Evolutionary conservation across 2,888 invertebrate species (phyloP).

Genomic region (Mactromeris polynyma): DNA sequence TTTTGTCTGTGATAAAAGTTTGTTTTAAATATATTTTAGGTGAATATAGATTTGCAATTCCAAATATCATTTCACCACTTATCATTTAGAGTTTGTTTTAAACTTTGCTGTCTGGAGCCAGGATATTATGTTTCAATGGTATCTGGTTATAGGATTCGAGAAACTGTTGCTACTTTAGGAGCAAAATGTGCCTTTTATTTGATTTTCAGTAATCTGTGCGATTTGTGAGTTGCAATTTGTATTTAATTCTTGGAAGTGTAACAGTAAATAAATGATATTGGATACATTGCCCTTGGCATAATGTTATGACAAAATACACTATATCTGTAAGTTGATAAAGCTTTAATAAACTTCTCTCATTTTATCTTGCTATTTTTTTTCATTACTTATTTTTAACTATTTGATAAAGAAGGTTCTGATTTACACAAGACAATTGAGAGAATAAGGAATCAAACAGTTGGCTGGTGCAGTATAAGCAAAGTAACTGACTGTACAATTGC

Average conservation of each 20-base stretch:
- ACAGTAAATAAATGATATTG: too few relatives aligned
- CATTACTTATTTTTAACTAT: too few relatives aligned
- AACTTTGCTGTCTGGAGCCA: neutral
- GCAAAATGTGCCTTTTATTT: conserved; percentile 3
- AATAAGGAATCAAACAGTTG: too few relatives aligned
- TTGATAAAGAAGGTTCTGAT: too few relatives aligned
- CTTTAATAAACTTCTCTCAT: conserved; percentile 21
- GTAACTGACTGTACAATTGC: too few relatives aligned
- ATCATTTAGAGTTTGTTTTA: neutral
- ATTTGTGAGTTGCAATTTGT: neutral
- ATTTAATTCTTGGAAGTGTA: neutral
- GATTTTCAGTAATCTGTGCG: neutral
- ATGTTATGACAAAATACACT: neutral
- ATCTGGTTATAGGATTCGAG: neutral
- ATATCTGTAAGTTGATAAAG: neutral
- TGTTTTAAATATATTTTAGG: neutral
- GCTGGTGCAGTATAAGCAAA: too few relatives aligned
- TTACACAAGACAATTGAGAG: too few relatives aligned
- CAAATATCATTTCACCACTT: neutral
- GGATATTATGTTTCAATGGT: neutral
- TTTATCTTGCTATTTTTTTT: neutral
- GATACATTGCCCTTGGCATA: too few relatives aligned
- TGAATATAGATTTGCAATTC: conserved; percentile 1
- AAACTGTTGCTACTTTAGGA: neutral
- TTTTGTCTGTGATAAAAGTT: neutral